Evolutionary conservation across 2,797 vertebrate genomes (phyloP).

Genomic region (Octomys mimax): DNA sequence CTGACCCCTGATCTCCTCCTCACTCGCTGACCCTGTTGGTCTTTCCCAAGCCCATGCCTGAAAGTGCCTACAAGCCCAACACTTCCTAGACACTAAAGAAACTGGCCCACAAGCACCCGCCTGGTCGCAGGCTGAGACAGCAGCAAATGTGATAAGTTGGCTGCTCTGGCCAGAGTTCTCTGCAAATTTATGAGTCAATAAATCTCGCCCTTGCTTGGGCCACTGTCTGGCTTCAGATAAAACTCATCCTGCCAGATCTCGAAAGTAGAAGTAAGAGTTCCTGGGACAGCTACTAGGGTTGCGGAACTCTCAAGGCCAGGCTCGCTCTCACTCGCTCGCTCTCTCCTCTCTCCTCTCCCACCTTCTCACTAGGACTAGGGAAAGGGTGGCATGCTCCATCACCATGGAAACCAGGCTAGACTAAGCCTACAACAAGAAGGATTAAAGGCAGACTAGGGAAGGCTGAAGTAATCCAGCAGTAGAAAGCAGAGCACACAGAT

Average conservation of each 20-base stretch:
- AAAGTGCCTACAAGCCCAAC: not conserved
- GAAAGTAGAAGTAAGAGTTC: not conserved
- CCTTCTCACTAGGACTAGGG: not conserved
- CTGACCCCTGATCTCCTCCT: not conserved
- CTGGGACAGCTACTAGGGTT: not conserved
- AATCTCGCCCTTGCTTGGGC: constrained; percentile 27
- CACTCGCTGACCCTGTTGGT: not conserved
- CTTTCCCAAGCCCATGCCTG: not conserved
- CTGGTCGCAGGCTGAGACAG: constrained; percentile 30
- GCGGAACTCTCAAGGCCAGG: not conserved
- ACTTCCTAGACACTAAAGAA: constrained; percentile 10
- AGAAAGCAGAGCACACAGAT: not conserved
- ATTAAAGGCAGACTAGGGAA: constrained; percentile 42
- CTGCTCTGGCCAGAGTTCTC: not conserved
- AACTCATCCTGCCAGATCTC: not conserved
- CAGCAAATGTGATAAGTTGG: not conserved
- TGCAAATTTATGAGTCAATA: constrained; percentile 15
- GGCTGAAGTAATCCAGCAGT: not conserved
- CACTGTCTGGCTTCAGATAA: not conserved
- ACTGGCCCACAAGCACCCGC: not conserved
- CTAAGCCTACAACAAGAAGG: constrained; percentile 48
- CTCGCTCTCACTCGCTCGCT: no score
- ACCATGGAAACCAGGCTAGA: constrained; percentile 53
- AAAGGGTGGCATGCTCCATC: not conserved
- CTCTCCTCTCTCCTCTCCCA: not conserved